A percentile compares a stretch with the other conserved stretches of the same genome.
These are phyloP conservation scores for Vireo altiloquus DNA, from an alignment of 2,113 vertebrate genomes.

Conservation along the genomic window DNA sequence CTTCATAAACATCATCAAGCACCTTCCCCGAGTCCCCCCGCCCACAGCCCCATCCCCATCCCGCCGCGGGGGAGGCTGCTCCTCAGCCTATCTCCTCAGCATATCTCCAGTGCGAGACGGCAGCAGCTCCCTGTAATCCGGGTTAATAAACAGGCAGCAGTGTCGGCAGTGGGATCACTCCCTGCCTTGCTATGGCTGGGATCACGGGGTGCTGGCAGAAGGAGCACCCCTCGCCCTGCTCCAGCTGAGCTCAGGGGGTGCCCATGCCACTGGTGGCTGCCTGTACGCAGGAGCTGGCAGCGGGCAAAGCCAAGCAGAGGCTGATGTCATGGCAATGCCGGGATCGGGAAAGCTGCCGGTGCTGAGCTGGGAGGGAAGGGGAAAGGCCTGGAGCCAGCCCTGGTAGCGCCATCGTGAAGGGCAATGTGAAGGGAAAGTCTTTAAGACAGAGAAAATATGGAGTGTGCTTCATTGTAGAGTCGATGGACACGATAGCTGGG, in stretches of 20 bases:
- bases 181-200: not conserved
- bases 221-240: not conserved
- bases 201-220: not conserved
- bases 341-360: not conserved
- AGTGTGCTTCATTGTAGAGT: not conserved
- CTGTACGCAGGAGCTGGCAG: accelerated
- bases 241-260: not conserved
- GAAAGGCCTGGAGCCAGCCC: not conserved
- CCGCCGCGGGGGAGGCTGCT: not conserved
- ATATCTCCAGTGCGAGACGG: conserved; percentile 29
- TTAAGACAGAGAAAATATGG: not conserved
- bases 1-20: not conserved
- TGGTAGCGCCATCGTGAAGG: not conserved
- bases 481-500: not conserved
- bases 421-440: not conserved
- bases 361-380: not conserved
- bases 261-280: accelerated
- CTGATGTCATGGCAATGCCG: not conserved
- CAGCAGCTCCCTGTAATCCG: not conserved
- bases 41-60: not conserved
- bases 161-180: not conserved
- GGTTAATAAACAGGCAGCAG: conserved; percentile 18
- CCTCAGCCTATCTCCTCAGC: not conserved
- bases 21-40: not conserved
- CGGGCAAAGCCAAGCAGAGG: not conserved